Percentiles rank a stretch among this genome's conserved stretches.
These are phyloP conservation scores for Drosophila pachea DNA, from an alignment of 1,140 invertebrate species.

Conservation along the genomic window DNA sequence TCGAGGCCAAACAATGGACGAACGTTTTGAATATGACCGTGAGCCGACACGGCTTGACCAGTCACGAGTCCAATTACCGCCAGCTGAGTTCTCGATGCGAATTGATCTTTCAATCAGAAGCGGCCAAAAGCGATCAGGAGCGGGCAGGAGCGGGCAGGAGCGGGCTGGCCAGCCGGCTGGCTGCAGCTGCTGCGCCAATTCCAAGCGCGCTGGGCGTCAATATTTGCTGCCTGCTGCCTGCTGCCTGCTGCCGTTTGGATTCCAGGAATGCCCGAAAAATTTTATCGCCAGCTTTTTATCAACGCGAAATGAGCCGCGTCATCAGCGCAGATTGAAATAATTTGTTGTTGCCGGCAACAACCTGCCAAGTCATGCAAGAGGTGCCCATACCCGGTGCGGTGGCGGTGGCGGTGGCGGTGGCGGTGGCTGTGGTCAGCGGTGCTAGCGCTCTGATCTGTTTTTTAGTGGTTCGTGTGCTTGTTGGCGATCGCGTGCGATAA, in stretches of 20 bases:
- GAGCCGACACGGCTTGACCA: constrained; percentile 12
- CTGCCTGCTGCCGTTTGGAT: constrained; percentile 16
- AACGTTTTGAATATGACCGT: constrained; percentile 67
- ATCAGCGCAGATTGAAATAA: constrained; percentile 74
- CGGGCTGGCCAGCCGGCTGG: constrained; percentile 17
- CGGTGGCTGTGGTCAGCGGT: constrained; percentile 59
- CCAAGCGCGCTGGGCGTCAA: constrained; percentile 41
- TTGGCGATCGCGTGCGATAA: constrained; percentile 73
- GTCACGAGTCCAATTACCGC: constrained; percentile 67
- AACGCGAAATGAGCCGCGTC: constrained; percentile 61
- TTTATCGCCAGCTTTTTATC: constrained; percentile 72
- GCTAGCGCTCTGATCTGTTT: constrained; percentile 32
- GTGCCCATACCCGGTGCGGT: too few species aligned
- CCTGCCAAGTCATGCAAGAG: constrained; percentile 63
- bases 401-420: too few species aligned
- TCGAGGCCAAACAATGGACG: constrained; percentile 44
- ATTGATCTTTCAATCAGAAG: constrained; percentile 69
- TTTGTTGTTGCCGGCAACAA: constrained; percentile 42
- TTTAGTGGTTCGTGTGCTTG: constrained; percentile 25
- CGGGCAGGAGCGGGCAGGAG: constrained; percentile 7
- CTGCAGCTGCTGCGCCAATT: constrained; percentile 65
- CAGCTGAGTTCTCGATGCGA: constrained; percentile 49
- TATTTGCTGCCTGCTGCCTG: constrained; percentile 38
- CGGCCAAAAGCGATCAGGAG: constrained; percentile 3
- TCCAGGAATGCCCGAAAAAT: constrained; percentile 57